Base-by-base conservation (phyloP, 2,888 invertebrate species). In the Eupeodes latifasciatus region DNA sequence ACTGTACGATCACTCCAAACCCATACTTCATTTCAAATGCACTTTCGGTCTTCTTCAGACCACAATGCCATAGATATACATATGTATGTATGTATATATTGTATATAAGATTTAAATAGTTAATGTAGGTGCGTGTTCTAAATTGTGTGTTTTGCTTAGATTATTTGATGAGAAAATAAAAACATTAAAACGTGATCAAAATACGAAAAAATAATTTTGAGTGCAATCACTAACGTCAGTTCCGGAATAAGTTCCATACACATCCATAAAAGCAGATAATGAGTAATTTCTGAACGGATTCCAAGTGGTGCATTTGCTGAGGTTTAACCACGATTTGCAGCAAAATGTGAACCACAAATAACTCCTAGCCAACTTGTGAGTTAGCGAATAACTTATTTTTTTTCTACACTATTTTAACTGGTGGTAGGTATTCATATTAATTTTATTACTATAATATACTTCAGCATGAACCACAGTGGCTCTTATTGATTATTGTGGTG, bases 31-130 rank as follows among this genome's bases (percentile, higher is more conserved):
- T 27, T 82, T 71, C 80, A 66, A 87, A 83, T 87, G 87, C 80
- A 87, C 83, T 87, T 87, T 87, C 87, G 11, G 87, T 87, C 87
- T 87, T 87, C 27, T 57, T 71, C 16, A 12, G 27, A 12, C 71
- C 55, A 44, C 40, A 57, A 9, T 55, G 36, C 44, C 55, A 71
- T 51, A 55, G 55, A 27, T 27, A 27, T 27, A 40, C n/a, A n/a
- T n/a, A n/a, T n/a, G n/a, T n/a, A n/a, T n/a, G n/a, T n/a, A n/a
- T n/a, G n/a, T 53, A 40, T 67, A 2, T 53, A 12, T 36, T 40
- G 16, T 36, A 40, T 40, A 40, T 53, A 7, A 36, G 11, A 11
- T 71, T 40, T 55, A 71, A n/a, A 14, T 67, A 49, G 12, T 27
- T 49, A 36, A 4, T 51, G 11, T 51, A 11, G 34, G 16, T 83